These are phyloP conservation scores for Muscina levida DNA, from an alignment of 2,888 invertebrate species.

Conservation along the genomic window DNA sequence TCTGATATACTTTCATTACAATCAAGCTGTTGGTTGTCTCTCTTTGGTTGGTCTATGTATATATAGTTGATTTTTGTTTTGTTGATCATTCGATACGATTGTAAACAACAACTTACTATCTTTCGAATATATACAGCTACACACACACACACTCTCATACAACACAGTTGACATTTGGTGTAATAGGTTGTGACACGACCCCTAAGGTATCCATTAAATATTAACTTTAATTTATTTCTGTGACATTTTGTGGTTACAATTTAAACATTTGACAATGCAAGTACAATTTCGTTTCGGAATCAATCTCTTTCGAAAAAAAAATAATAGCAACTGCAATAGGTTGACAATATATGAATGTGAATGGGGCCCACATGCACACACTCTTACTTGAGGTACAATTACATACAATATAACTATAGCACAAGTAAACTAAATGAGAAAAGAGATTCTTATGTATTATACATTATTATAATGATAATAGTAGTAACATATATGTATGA, in stretches of 20 bases:
- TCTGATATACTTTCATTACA: slow-evolving; percentile 11
- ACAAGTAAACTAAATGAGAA: no score
- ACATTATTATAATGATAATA: no score
- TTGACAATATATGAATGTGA: neutral
- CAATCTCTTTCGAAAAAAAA: neutral
- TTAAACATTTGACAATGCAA: slow-evolving; percentile 4
- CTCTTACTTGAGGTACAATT: no score
- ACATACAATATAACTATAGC: no score
- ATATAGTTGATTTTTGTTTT: no score
- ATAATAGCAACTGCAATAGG: neutral
- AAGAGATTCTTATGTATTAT: no score
- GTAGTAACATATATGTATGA: no score
- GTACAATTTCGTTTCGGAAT: slow-evolving; percentile 4
- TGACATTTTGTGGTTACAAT: slow-evolving; percentile 43
- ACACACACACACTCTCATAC: neutral
- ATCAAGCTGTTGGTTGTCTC: neutral
- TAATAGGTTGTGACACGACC: slow-evolving; percentile 54
- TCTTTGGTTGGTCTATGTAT: neutral
- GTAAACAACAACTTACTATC: slow-evolving; percentile 35
- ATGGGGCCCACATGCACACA: neutral
- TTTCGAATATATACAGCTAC: no score
- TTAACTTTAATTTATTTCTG: slow-evolving; percentile 55
- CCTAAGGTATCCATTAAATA: slow-evolving; percentile 58
- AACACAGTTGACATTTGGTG: slow-evolving; percentile 50
- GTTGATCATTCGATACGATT: slow-evolving; percentile 33